Conservation (phyloP, 1,140 invertebrate species). For the Microplitis mediator region DNA sequence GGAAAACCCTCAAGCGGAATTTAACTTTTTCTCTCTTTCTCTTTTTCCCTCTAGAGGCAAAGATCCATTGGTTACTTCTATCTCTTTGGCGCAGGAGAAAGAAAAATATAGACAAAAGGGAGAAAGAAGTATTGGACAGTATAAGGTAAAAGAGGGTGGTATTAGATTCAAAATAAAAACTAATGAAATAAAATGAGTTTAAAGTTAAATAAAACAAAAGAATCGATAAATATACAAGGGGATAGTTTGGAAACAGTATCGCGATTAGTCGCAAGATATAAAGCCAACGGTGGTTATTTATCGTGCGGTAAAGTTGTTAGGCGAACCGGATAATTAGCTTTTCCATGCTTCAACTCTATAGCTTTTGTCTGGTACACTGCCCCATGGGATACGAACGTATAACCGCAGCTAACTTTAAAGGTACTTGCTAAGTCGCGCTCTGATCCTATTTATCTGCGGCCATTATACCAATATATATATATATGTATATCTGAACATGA, state of each 20-base stretch:
- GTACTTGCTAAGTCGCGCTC: neutral
- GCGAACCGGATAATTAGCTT: slow-evolving; percentile 28
- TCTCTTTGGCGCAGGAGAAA: neutral
- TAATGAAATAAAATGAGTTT: neutral
- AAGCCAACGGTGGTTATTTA: slow-evolving; percentile 21
- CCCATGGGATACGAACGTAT: neutral
- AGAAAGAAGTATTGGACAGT: neutral
- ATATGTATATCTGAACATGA: too few relatives aligned
- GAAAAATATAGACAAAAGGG: too few relatives aligned
- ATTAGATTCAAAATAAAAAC: neutral
- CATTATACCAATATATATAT: neutral
- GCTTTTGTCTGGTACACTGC: slow-evolving; percentile 1
- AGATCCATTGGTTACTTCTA: slow-evolving; percentile 20
- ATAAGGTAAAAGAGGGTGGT: neutral
- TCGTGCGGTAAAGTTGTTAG: slow-evolving; percentile 27
- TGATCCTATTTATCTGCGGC: neutral
- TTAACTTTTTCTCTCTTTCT: too few relatives aligned
- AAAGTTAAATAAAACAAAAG: neutral
- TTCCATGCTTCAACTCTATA: slow-evolving; percentile 6
- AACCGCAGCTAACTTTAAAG: neutral
- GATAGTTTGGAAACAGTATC: neutral
- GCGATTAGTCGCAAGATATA: slow-evolving; percentile 22
- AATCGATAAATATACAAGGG: neutral
- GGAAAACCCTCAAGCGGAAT: slow-evolving; percentile 15
- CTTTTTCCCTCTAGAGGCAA: neutral